phyloP scores from a whole-genome alignment of 1,140 invertebrate genomes.

The Planococcus citri region DNA sequence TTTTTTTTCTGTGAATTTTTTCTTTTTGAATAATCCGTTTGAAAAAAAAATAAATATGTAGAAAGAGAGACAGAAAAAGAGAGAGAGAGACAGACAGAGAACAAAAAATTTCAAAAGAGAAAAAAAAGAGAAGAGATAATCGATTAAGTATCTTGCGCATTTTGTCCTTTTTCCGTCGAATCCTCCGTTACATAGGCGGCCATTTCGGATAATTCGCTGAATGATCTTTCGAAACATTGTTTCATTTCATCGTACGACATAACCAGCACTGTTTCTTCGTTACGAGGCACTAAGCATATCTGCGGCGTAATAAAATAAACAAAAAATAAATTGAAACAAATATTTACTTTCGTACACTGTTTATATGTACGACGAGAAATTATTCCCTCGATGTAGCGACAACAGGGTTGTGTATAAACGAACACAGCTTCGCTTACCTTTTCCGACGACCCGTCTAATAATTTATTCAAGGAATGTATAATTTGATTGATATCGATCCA shows the following conservation, averaged over 20 bases:
- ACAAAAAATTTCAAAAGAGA: background rate
- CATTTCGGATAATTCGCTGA: slow-evolving; percentile 62
- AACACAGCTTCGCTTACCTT: slow-evolving; percentile 53
- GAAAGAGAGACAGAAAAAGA: background rate
- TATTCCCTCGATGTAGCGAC: no score
- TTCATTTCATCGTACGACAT: slow-evolving; percentile 90
- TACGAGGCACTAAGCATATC: slow-evolving; percentile 88
- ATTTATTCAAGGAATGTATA: slow-evolving; percentile 84
- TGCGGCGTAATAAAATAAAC: slow-evolving; percentile 34
- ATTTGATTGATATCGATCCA: slow-evolving; percentile 95
- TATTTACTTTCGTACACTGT: no score
- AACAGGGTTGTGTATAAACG: no score
- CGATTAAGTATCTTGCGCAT: background rate
- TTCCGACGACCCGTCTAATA: slow-evolving; percentile 75
- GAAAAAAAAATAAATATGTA: background rate
- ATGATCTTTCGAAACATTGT: slow-evolving; percentile 85
- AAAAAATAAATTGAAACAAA: background rate
- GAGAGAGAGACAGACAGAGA: background rate
- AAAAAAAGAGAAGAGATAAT: background rate
- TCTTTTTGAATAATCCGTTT: background rate
- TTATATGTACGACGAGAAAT: no score
- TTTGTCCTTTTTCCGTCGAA: background rate
- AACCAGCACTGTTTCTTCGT: slow-evolving; percentile 89
- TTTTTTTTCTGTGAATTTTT: background rate
- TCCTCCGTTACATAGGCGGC: slow-evolving; percentile 30